Evolutionary conservation across 2,113 vertebrate genomes (phyloP), one percentile per base, ranked within the genome.

Genomic region (Pachypanchax playfairii): DNA sequence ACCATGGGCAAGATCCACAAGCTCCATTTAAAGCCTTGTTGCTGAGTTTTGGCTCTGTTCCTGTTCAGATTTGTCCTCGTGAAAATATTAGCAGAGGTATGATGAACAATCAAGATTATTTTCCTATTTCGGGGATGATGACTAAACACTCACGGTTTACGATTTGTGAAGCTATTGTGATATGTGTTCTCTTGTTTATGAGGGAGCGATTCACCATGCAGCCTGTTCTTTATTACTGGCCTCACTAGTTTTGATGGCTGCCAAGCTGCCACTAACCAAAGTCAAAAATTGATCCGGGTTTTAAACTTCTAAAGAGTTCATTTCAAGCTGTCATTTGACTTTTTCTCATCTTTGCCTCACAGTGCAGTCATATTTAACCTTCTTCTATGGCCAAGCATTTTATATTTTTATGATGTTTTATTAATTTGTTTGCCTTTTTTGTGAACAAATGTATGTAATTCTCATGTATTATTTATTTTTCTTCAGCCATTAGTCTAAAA

Each of bases 91-190:
- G 74, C 77, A 73, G 72, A 69, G 52, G 22, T 63, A 50, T 81
- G 79, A 85, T 65, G 82, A 82, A 77, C 73, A 69, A 75, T 29
- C 0, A 28, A 52, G 73, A 75, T 79, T 68, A 75, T 85, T 71
- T 79, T 79, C 71, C 73, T 43, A 48, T 74, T 72, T 46, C 43
- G 70, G 66, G 56, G 75, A 41, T 59, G n/a, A n/a, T n/a, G n/a
- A n/a, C n/a, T 52, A 47, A 67, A 59, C 57, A 46, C 70, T 56
- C 49, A 25, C 63, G 25, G 7, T 48, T 46, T 4, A 38, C 46
- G 11, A 69, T 73, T 33, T 21, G 57, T 25, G 29, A 70, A 61
- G 21, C 47, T 60, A n/a, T n/a, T n/a, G n/a, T 47, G 59, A 61
- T 35, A 66, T 15, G 25, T 38, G 56, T 72, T 50, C 54, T 10